Conservation (phyloP, 2,113 vertebrate species). For the Rhadina sibilatrix region DNA sequence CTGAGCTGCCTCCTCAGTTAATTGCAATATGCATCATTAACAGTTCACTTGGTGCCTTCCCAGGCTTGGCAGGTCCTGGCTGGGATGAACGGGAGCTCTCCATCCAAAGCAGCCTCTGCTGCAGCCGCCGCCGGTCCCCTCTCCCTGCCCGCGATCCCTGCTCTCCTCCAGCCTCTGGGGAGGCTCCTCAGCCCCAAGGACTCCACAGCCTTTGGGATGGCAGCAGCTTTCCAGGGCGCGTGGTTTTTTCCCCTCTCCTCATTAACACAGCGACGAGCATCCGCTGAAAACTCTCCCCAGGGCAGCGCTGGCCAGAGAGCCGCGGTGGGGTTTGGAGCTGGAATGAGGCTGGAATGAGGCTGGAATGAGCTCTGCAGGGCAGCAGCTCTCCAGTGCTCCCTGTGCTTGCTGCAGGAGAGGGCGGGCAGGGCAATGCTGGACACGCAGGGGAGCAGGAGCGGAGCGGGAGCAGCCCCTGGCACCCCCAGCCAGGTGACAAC, state of each 20-base stretch:
- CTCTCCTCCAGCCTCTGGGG: background rate
- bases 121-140: background rate
- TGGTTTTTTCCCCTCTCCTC: background rate
- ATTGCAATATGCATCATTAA: background rate
- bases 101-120: background rate
- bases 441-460: too few relatives aligned
- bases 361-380: background rate
- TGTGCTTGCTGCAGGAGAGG: too few relatives aligned
- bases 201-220: background rate
- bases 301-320: accelerated
- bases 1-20: background rate
- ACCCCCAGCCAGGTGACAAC: too few relatives aligned
- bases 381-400: too few relatives aligned
- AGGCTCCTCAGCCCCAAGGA: background rate
- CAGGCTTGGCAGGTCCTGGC: background rate
- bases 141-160: accelerated
- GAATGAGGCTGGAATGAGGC: too few relatives aligned
- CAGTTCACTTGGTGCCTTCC: background rate
- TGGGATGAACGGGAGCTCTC: background rate
- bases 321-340: too few relatives aligned
- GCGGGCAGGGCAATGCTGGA: too few relatives aligned
- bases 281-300: accelerated
- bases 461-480: too few relatives aligned
- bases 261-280: too few relatives aligned
- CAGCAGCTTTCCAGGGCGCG: background rate